Percentiles rank a stretch among this genome's conserved stretches.
Conservation (phyloP, 2,797 vertebrate species). For the Sparus aurata region DNA sequence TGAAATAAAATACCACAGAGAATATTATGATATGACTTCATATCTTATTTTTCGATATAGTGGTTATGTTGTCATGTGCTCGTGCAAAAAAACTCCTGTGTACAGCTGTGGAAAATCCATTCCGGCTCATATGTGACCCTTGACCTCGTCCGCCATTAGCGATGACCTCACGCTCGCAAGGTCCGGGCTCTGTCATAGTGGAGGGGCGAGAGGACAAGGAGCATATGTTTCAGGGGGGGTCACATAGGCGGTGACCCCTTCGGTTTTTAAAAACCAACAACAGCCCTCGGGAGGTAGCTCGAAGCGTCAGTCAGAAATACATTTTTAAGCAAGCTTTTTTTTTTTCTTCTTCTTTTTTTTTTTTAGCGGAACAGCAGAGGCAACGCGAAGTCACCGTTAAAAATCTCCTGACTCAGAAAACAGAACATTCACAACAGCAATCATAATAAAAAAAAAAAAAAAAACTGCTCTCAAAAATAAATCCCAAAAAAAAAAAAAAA, state of each 20-base stretch:
- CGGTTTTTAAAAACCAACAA: slow-evolving; percentile 48
- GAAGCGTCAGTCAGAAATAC: slow-evolving; percentile 65
- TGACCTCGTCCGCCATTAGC: slow-evolving; percentile 70
- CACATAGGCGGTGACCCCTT: slow-evolving; percentile 28
- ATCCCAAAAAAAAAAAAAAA: slow-evolving; percentile 27
- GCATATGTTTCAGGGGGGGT: slow-evolving; percentile 55
- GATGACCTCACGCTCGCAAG: slow-evolving; percentile 55
- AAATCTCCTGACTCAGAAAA: slow-evolving; percentile 39
- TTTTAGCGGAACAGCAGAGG: slow-evolving; percentile 68
- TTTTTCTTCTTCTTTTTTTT: no score
- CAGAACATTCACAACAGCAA: slow-evolving; percentile 57
- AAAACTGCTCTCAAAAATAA: slow-evolving; percentile 39
- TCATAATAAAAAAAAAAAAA: slow-evolving; percentile 18
- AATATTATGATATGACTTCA: slow-evolving; percentile 49
- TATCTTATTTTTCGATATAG: slow-evolving; percentile 56
- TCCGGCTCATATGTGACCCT: slow-evolving; percentile 65
- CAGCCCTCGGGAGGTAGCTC: slow-evolving; percentile 72
- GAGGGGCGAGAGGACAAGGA: slow-evolving; percentile 59
- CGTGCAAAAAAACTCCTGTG: slow-evolving; percentile 51
- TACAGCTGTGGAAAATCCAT: slow-evolving; percentile 77
- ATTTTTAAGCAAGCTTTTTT: slow-evolving; percentile 50
- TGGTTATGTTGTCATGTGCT: slow-evolving; percentile 63
- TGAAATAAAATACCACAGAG: slow-evolving; percentile 52
- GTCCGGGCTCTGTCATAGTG: slow-evolving; percentile 47
- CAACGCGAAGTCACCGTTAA: slow-evolving; percentile 50